Conservation (phyloP, 2,113 vertebrate species). For the Rutilus rutilus region DNA sequence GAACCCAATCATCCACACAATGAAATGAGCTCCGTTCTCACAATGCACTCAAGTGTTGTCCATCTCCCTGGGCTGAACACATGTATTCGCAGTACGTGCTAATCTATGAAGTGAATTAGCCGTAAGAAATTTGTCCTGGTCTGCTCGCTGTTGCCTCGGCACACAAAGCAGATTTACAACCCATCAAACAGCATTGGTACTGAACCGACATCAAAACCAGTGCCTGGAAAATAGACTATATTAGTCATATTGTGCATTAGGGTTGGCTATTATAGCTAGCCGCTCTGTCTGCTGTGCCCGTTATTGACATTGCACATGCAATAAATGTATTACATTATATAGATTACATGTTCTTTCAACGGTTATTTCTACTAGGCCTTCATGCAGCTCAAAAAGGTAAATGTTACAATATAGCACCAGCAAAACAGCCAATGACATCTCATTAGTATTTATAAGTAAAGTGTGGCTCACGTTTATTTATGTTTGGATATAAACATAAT, state of each 20-base stretch:
- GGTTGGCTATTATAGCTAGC: slow-evolving; percentile 10
- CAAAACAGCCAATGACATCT: background rate
- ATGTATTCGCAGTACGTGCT: slow-evolving; percentile 61
- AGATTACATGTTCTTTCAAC: background rate
- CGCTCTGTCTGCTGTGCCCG: background rate
- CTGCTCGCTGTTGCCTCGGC: slow-evolving; percentile 25
- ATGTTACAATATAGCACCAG: background rate
- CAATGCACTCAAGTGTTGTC: slow-evolving; percentile 77
- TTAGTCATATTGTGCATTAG: background rate
- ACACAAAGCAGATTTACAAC: slow-evolving; percentile 39
- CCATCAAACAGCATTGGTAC: slow-evolving; percentile 37
- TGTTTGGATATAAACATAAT: background rate
- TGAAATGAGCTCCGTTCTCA: slow-evolving; percentile 75
- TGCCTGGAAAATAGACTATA: slow-evolving; percentile 46
- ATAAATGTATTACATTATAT: background rate
- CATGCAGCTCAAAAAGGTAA: background rate
- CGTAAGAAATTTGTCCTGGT: slow-evolving; percentile 55
- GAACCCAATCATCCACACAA: slow-evolving; percentile 80
- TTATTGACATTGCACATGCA: background rate
- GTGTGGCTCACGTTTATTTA: background rate
- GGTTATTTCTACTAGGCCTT: background rate
- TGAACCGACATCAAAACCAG: slow-evolving; percentile 35
- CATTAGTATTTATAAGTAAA: background rate
- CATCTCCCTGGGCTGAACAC: slow-evolving; percentile 71
- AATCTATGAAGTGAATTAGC: slow-evolving; percentile 59